These are phyloP conservation scores for Megaceryle maxima DNA, from an alignment of 2,113 vertebrate genomes.

Conservation along the genomic window DNA sequence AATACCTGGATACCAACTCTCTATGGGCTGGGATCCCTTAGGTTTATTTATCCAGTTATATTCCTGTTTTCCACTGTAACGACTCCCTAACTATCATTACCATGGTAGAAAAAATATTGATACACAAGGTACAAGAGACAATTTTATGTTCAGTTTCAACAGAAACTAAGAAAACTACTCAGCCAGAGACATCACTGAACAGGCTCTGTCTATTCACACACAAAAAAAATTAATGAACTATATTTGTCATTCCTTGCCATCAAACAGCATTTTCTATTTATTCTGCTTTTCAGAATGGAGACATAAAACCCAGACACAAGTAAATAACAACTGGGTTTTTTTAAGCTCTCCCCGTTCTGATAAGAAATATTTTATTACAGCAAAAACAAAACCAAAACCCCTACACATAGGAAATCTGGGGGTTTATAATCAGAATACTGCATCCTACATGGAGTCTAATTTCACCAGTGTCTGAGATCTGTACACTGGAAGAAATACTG, in stretches of 20 bases:
- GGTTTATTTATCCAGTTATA: slow-evolving; percentile 66
- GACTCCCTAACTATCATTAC: slow-evolving; percentile 45
- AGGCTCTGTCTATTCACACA: background rate
- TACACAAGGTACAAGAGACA: slow-evolving; percentile 31
- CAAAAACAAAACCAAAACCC: background rate
- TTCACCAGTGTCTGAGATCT: background rate
- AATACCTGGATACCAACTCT: slow-evolving; percentile 51
- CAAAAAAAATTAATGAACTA: background rate
- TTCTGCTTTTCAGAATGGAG: background rate
- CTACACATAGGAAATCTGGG: background rate
- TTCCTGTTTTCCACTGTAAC: slow-evolving; percentile 58
- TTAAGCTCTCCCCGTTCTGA: background rate
- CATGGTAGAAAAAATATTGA: slow-evolving; percentile 62
- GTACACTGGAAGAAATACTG: background rate
- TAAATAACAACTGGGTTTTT: background rate
- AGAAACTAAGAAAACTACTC: background rate
- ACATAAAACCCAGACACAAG: background rate
- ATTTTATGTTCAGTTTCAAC: slow-evolving; percentile 35
- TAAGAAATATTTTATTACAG: background rate
- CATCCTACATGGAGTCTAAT: background rate
- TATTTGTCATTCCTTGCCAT: background rate
- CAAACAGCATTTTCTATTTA: background rate
- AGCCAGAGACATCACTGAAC: background rate
- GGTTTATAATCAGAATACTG: background rate
- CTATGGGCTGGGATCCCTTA: slow-evolving; percentile 47